Percentiles rank a stretch among this genome's conserved stretches.
phyloP scores from a whole-genome alignment of 2,113 vertebrate genomes.

The Epinephelus moara region DNA sequence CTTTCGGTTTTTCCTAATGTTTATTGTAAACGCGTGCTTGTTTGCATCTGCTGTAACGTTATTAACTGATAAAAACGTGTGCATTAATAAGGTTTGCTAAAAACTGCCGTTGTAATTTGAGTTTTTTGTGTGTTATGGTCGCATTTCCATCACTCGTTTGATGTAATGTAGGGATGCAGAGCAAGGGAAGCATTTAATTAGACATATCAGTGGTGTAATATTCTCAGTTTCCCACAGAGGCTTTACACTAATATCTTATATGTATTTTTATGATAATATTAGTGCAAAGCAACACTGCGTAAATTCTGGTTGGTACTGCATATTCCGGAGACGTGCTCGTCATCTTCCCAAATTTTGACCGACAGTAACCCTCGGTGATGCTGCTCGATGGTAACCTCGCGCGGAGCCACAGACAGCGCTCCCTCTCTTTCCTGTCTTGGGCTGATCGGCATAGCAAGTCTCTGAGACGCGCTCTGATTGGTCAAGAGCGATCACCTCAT shows the following conservation, averaged over 20 bases:
- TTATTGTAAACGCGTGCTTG: not conserved
- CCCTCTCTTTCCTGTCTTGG: constrained; percentile 69
- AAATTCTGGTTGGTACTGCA: not conserved
- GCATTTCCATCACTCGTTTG: not conserved
- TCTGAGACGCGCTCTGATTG: constrained; percentile 88
- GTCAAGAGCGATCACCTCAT: constrained; percentile 94
- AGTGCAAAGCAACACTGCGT: not conserved
- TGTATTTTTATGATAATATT: not conserved
- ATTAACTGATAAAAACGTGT: not conserved
- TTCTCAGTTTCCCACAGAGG: not conserved
- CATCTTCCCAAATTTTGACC: constrained; percentile 68
- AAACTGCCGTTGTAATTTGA: not conserved
- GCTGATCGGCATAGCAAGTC: constrained; percentile 78
- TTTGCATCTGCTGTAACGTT: not conserved
- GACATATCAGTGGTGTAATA: not conserved
- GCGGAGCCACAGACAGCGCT: constrained; percentile 61
- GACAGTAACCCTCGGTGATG: constrained; percentile 75
- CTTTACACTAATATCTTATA: not conserved
- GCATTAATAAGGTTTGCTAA: not conserved
- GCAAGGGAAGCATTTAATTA: no score
- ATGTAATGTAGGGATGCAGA: not conserved
- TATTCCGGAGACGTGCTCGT: not conserved
- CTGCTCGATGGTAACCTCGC: constrained; percentile 90
- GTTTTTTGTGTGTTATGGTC: not conserved
- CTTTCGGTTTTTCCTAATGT: not conserved